Evolutionary conservation across 2,888 invertebrate genomes (phyloP).

Genomic region (Taphrorychus bicolor): DNA sequence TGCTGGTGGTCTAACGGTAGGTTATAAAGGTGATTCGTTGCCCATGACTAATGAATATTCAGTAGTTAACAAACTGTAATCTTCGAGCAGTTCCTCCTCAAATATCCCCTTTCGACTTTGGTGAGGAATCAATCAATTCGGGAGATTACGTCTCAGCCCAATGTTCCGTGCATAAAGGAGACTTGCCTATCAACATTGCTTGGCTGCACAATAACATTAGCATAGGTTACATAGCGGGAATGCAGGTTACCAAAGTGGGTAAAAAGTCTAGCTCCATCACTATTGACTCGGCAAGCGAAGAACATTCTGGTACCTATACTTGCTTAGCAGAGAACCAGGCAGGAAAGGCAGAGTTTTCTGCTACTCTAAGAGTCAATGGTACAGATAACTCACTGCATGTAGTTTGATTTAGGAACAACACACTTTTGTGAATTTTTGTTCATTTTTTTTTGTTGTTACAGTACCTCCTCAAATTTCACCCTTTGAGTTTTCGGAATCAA

Average conservation of each 20-base stretch:
- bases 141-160: constrained; percentile 73
- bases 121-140: constrained; percentile 68
- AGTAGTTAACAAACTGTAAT: no score
- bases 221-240: constrained; percentile 62
- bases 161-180: constrained; percentile 77
- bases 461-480: constrained; percentile 57
- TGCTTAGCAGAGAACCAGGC: constrained; percentile 74
- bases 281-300: constrained; percentile 69
- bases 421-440: background rate
- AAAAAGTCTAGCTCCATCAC: constrained; percentile 70
- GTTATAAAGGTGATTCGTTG: constrained; percentile 14
- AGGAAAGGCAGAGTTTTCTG: constrained; percentile 68
- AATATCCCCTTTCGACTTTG: constrained; percentile 66
- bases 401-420: no score
- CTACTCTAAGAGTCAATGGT: constrained; percentile 74
- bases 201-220: constrained; percentile 75
- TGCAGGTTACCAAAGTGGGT: constrained; percentile 66
- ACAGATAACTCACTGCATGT: constrained; percentile 47
- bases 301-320: constrained; percentile 75
- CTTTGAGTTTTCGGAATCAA: constrained; percentile 67
- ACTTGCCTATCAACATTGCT: constrained; percentile 73
- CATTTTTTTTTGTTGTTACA: constrained; percentile 8
- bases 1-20: constrained; percentile 1
- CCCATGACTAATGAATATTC: background rate
- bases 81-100: constrained; percentile 60